phyloP scores from a whole-genome alignment of 2,888 invertebrate species.

The Argyresthia goedartella region DNA sequence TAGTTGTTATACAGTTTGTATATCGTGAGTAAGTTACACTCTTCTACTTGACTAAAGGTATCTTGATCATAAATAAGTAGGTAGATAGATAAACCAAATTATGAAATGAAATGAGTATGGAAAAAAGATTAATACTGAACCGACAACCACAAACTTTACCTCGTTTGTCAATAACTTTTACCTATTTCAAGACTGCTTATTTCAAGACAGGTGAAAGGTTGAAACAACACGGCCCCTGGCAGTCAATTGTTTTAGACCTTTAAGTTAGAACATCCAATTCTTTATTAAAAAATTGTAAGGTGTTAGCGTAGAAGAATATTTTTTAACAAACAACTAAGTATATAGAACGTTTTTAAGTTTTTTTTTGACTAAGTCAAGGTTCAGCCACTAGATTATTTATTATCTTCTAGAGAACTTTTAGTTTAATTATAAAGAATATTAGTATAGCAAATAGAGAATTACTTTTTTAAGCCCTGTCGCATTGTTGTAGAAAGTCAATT shows the following conservation, averaged over 20 bases:
- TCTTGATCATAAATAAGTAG: no score
- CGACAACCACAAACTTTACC: background rate
- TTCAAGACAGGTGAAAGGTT: conserved; percentile 31
- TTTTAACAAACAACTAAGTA: conserved; percentile 53
- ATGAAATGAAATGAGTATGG: background rate
- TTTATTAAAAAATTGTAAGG: conserved; percentile 53
- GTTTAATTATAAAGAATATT: conserved; percentile 39
- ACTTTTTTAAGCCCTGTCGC: conserved; percentile 5
- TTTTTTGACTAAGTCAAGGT: conserved; percentile 36
- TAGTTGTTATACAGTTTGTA: background rate
- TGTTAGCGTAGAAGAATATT: conserved; percentile 67
- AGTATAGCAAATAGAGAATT: conserved; percentile 47
- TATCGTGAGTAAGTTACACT: background rate
- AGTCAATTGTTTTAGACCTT: conserved; percentile 31
- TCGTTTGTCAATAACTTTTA: no score
- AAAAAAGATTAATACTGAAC: background rate
- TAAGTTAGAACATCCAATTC: conserved; percentile 49
- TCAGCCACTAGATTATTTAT: conserved; percentile 36
- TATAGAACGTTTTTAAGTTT: conserved; percentile 39
- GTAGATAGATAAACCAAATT: no score
- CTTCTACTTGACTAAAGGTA: background rate
- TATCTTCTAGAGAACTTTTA: conserved; percentile 44
- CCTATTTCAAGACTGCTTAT: conserved; percentile 30
- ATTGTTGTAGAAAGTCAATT: no score
- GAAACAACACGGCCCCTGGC: conserved; percentile 39